Percentiles rank a stretch among this genome's conserved stretches.
phyloP scores from a whole-genome alignment of 1,140 invertebrate genomes.

The Microplitis demolitor region DNA sequence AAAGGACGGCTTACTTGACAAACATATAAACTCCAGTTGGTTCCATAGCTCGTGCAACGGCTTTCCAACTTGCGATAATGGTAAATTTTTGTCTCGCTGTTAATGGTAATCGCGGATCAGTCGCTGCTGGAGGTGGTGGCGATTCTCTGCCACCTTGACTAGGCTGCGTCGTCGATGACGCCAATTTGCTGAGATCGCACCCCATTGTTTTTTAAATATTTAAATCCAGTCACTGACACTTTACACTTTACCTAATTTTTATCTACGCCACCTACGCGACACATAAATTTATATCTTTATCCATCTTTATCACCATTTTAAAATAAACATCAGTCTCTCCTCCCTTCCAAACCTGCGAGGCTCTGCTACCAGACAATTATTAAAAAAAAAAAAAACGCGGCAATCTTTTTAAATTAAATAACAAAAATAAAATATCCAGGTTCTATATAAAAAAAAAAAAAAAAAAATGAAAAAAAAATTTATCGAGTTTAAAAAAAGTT shows the following conservation, averaged over 20 bases:
- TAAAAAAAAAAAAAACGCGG: too few species aligned
- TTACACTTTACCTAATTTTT: neutral
- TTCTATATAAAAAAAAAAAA: neutral
- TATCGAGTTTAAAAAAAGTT: neutral
- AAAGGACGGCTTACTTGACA: conserved; percentile 74
- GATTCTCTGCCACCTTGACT: conserved; percentile 52
- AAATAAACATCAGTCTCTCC: too few species aligned
- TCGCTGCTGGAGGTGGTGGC: conserved; percentile 66
- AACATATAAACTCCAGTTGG: conserved; percentile 89
- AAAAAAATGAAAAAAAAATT: neutral
- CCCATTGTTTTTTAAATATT: conserved; percentile 65
- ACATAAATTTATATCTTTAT: too few species aligned
- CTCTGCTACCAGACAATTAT: too few species aligned
- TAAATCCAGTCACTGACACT: neutral
- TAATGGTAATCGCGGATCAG: conserved; percentile 79
- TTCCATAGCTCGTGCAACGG: conserved; percentile 83
- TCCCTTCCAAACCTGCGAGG: too few species aligned
- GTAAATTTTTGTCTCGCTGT: conserved; percentile 85
- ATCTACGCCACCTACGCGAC: neutral
- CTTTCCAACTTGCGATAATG: conserved; percentile 89
- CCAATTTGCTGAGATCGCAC: conserved; percentile 77
- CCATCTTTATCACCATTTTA: too few species aligned
- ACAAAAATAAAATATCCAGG: too few species aligned
- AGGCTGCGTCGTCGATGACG: conserved; percentile 63
- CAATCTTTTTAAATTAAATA: too few species aligned